phyloP scores from a whole-genome alignment of 2,888 invertebrate species.

The Euplexia lucipara region DNA sequence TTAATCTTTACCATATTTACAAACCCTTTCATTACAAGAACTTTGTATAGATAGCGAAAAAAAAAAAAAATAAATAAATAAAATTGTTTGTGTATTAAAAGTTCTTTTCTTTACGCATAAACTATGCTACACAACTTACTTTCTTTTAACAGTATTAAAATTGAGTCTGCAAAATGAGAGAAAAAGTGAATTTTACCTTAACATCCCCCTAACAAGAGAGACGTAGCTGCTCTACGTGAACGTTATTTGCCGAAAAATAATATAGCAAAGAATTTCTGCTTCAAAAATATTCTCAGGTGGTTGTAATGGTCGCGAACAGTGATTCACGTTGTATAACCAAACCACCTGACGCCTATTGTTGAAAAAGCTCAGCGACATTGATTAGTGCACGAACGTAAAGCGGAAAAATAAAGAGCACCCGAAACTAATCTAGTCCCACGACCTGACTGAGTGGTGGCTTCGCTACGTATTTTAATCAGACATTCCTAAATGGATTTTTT shows the following conservation, averaged over 20 bases:
- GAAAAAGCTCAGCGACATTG: slow-evolving; percentile 72
- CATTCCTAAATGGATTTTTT: slow-evolving; percentile 85
- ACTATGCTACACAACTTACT: too few species aligned
- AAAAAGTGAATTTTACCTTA: not conserved
- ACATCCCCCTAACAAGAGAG: not conserved
- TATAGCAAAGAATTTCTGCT: not conserved
- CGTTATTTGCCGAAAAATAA: not conserved
- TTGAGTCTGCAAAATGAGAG: too few species aligned
- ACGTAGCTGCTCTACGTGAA: too few species aligned
- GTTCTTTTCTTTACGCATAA: too few species aligned
- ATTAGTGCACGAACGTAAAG: slow-evolving; percentile 77
- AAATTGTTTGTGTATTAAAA: too few species aligned
- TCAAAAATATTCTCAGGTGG: slow-evolving; percentile 27
- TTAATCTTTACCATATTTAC: too few species aligned
- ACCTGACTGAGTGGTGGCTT: slow-evolving; percentile 74
- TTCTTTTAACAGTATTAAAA: too few species aligned
- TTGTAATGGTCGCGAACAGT: slow-evolving; percentile 51
- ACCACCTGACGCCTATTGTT: slow-evolving; percentile 57
- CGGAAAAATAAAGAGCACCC: slow-evolving; percentile 81
- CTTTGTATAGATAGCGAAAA: too few species aligned
- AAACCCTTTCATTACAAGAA: too few species aligned
- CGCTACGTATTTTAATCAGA: slow-evolving; percentile 86
- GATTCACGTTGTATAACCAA: slow-evolving; percentile 49
- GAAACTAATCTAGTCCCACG: slow-evolving; percentile 87
- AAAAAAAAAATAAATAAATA: too few species aligned